A percentile compares a stretch with the other conserved stretches of the same genome.
Conservation (phyloP, 1,140 invertebrate genomes). For the Sitodiplosis mosellana region DNA sequence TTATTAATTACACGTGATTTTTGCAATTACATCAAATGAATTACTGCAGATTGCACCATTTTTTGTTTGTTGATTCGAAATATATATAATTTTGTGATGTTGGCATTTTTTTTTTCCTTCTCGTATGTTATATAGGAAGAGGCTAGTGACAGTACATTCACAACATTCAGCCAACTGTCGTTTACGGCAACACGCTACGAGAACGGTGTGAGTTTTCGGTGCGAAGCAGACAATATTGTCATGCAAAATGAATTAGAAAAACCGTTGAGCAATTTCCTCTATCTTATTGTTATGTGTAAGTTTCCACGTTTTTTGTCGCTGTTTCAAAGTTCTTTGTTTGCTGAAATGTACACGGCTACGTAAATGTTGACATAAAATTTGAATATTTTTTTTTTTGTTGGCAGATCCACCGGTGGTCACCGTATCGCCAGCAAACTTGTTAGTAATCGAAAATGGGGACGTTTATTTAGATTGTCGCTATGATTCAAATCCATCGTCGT, state of each 20-base stretch:
- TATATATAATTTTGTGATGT: too few species aligned
- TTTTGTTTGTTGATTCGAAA: too few species aligned
- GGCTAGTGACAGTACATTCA: slow-evolving; percentile 47
- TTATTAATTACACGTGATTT: neutral
- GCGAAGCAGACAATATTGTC: slow-evolving; percentile 64
- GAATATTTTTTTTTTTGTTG: slow-evolving; percentile 10
- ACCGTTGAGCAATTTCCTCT: slow-evolving; percentile 43
- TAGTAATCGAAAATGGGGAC: slow-evolving; percentile 56
- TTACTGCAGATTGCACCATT: too few species aligned
- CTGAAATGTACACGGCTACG: neutral
- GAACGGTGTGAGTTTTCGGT: slow-evolving; percentile 58
- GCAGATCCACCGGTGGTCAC: slow-evolving; percentile 66
- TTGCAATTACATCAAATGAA: neutral
- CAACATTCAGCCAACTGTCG: slow-evolving; percentile 52
- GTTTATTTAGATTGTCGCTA: slow-evolving; percentile 59
- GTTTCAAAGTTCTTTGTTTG: neutral
- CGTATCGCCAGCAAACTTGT: slow-evolving; percentile 50
- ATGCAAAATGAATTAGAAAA: slow-evolving; percentile 47
- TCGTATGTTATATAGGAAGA: slow-evolving; percentile 26
- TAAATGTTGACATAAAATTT: neutral
- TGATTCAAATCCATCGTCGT: slow-evolving; percentile 58
- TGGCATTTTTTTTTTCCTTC: too few species aligned
- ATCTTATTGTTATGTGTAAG: slow-evolving; percentile 71
- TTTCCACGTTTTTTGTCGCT: neutral
- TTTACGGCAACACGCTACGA: slow-evolving; percentile 66